Conservation (phyloP, 2,888 invertebrate species). For the Antheraea assamensis region DNA sequence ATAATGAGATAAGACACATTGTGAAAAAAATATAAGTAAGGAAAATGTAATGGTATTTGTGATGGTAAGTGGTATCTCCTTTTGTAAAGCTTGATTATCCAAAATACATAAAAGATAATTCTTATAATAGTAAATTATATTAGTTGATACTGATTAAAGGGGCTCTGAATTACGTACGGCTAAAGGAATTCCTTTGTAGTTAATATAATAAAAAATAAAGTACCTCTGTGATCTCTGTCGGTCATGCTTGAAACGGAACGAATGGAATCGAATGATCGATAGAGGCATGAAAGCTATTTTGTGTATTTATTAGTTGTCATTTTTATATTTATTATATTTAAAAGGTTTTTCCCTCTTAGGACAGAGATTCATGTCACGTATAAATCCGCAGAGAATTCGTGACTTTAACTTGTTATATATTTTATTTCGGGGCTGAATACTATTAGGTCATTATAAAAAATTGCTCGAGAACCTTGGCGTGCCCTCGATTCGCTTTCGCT, state of each 20-base stretch:
- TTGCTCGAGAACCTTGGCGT: conserved; percentile 41
- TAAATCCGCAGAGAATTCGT: conserved; percentile 48
- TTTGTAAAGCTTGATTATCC: background rate
- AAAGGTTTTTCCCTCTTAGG: conserved; percentile 11
- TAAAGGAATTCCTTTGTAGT: conserved; percentile 1
- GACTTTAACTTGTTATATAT: conserved; percentile 43
- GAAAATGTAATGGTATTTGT: background rate
- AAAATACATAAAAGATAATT: background rate
- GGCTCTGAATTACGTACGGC: background rate
- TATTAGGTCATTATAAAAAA: conserved; percentile 51
- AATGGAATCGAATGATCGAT: conserved; percentile 4
- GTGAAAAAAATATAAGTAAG: background rate
- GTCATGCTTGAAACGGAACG: background rate
- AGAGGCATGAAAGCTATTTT: background rate
- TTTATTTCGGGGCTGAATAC: conserved; percentile 33
- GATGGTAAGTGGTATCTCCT: too few relatives aligned
- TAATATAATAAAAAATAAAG: background rate
- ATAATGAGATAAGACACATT: background rate
- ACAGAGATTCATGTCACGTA: conserved; percentile 45
- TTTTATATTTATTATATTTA: conserved; percentile 22
- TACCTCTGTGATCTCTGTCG: background rate
- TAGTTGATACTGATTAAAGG: conserved; percentile 3
- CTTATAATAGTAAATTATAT: background rate
- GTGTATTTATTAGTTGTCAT: conserved; percentile 21
- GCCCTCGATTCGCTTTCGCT: conserved; percentile 59